Evolutionary conservation across 2,113 vertebrate species (phyloP).

Genomic region (Kryptolebias marmoratus): DNA sequence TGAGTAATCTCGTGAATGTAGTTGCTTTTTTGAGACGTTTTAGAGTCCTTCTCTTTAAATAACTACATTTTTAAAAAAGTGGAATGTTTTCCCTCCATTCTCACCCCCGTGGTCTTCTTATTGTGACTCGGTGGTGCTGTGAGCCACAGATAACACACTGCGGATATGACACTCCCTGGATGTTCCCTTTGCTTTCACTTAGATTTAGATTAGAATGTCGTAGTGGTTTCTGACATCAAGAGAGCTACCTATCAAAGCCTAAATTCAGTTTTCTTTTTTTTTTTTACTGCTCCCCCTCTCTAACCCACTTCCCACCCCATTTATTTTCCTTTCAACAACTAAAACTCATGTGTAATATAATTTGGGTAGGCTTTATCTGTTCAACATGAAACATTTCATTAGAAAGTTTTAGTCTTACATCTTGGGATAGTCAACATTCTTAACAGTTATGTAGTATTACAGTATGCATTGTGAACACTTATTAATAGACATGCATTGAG

Average conservation of each 20-base stretch:
- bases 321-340: conserved; percentile 17
- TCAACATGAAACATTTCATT: conserved; percentile 24
- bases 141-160: conserved; percentile 71
- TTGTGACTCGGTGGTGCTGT: conserved; percentile 64
- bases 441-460: too few species aligned
- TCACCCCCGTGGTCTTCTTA: conserved; percentile 50
- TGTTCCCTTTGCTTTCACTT: conserved; percentile 67
- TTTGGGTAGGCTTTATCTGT: conserved; percentile 49
- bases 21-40: conserved; percentile 24
- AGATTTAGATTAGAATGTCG: conserved; percentile 65
- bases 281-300: neutral
- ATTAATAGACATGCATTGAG: too few species aligned
- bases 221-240: conserved; percentile 66
- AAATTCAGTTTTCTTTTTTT: conserved; percentile 17
- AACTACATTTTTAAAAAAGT: conserved; percentile 24
- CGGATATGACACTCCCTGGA: conserved; percentile 67
- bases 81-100: conserved; percentile 20
- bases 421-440: conserved; percentile 7
- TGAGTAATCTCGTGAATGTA: conserved; percentile 26
- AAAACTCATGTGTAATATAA: conserved; percentile 40
- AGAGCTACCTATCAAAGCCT: conserved; percentile 70
- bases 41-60: conserved; percentile 30
- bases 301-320: neutral
- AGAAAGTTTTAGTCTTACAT: conserved; percentile 13
- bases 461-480: too few species aligned